A percentile compares a stretch with the other conserved stretches of the same genome.
These are phyloP conservation scores for Actenoides lindsayi DNA, from an alignment of 2,113 vertebrate genomes.

Conservation along the genomic window DNA sequence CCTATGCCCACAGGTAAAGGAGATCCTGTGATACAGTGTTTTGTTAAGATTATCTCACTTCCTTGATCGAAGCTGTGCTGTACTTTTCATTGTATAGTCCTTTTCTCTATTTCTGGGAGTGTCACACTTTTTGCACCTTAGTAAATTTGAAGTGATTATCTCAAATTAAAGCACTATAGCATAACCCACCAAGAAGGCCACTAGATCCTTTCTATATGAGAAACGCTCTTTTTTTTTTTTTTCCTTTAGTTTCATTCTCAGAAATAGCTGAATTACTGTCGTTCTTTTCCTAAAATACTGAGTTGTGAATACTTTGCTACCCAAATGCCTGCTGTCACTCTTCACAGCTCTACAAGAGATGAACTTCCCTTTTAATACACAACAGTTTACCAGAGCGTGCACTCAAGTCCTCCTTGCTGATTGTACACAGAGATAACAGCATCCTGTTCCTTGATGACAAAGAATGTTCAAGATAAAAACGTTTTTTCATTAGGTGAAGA, in stretches of 20 bases:
- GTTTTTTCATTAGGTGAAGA: background rate
- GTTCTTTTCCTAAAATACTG: background rate
- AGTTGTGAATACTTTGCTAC: background rate
- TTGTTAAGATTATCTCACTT: background rate
- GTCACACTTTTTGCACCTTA: background rate
- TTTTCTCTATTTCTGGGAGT: background rate
- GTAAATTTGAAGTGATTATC: background rate
- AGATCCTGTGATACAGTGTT: background rate
- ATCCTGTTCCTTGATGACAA: background rate
- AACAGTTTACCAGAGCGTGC: background rate
- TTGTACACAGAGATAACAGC: background rate
- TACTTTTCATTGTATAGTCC: background rate
- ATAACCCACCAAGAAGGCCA: background rate
- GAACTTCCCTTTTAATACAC: background rate
- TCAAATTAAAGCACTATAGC: background rate
- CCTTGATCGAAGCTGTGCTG: background rate
- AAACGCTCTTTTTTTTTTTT: background rate
- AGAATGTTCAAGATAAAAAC: background rate
- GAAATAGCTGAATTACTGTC: background rate
- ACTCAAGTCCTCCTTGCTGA: background rate
- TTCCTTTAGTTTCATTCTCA: background rate
- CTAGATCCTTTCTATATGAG: background rate
- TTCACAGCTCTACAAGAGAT: background rate
- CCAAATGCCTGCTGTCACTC: background rate
- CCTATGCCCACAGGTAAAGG: slow-evolving; percentile 90